These are phyloP conservation scores for Acanthosepion esculentum DNA, from an alignment of 2,888 invertebrate species.

Conservation along the genomic window DNA sequence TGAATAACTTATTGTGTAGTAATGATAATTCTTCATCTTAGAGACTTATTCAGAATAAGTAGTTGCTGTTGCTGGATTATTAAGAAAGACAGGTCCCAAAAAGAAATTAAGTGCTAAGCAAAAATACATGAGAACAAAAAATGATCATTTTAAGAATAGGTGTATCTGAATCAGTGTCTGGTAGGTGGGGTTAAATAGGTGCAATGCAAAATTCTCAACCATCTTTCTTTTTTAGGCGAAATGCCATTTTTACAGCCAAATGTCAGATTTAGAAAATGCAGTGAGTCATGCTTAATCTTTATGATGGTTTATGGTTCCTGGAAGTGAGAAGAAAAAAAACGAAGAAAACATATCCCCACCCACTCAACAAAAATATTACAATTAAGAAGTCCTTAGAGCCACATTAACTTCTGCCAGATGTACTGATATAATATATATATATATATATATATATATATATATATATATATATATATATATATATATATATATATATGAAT, in stretches of 20 bases:
- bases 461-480: constrained; percentile 18
- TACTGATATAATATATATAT: neutral
- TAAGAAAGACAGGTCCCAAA: neutral
- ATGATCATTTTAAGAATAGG: neutral
- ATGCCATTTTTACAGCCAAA: neutral
- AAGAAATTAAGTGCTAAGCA: neutral
- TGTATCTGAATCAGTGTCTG: neutral
- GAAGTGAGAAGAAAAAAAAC: neutral
- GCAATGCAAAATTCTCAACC: neutral
- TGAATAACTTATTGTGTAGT: no score
- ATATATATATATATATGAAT: neutral
- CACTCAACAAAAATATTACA: neutral
- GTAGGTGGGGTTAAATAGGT: neutral
- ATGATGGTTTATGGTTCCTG: neutral
- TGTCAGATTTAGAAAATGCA: neutral
- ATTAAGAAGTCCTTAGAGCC: neutral
- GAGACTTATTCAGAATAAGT: no score
- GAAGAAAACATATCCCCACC: neutral
- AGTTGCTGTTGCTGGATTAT: no score
- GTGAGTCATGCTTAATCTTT: neutral
- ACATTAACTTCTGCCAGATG: neutral
- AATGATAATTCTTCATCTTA: no score
- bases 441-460: constrained; percentile 11
- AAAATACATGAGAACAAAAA: neutral
- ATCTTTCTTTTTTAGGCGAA: neutral